Base-by-base conservation (phyloP, 1,140 invertebrate species). In the Procambarus virginalis region DNA sequence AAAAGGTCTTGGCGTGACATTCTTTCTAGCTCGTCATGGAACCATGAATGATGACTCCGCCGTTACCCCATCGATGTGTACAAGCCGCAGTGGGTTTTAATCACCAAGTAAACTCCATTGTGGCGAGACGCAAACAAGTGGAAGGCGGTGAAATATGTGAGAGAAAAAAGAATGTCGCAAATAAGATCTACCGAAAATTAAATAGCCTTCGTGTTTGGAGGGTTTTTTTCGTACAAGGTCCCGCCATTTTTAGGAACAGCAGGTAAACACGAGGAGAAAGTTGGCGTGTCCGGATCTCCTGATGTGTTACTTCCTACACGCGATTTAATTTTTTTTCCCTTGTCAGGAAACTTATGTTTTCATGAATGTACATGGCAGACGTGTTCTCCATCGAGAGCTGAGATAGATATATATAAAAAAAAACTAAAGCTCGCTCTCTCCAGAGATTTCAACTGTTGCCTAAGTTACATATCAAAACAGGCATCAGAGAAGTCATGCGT, bases 161-260 rank as follows among this genome's bases (percentile, higher is more conserved):
- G 34, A 22, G 2, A 22, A 73, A 58, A 1, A 64, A 64, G 4
- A 17, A 55, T 64, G 12, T 17, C 60, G 60, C 60, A 64, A 64
- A 64, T 64, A 64, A 17, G 12, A 64, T 64, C 17, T 64, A 17
- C 4, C 60, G 4, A 64, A 64, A 5, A 73, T 34, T 73, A 73
- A 73, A 73, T 34, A 34, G 6, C 34, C 68, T 73, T 73, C 10
- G n/a, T 73, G n/a, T 22, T n/a, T 73, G 2, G n/a, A 22, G 68
- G 68, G n/a, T n/a, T n/a, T n/a, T n/a, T 73, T 73, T 73, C 68
- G 68, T 73, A 73, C 68, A 73, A 73, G 68, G 68, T 73, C 68
- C 68, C 68, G 68, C 68, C 68, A 73, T 73, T 73, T n/a, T 73
- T 73, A 34, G n/a, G n/a, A 34, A 34, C 22, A 73, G n/a, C 68